These are phyloP conservation scores for Habroteleia sp. DNA, from an alignment of 2,888 invertebrate species.

Conservation along the genomic window DNA sequence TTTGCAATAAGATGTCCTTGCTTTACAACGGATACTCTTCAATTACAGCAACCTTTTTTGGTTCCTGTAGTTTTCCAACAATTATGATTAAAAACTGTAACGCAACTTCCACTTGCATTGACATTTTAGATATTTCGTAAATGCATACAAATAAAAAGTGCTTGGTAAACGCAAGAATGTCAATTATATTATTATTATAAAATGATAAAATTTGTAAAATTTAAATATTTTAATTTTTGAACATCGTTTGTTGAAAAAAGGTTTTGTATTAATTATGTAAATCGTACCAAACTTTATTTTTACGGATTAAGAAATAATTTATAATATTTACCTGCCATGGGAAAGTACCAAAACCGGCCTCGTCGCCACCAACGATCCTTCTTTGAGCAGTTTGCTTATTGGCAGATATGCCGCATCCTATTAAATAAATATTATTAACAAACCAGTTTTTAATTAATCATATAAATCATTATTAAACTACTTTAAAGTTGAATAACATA, in stretches of 20 bases:
- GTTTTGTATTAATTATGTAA: too few species aligned
- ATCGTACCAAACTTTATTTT: too few species aligned
- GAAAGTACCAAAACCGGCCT: slow-evolving; percentile 88
- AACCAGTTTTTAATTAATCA: too few species aligned
- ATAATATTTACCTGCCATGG: slow-evolving; percentile 60
- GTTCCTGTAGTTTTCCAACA: slow-evolving; percentile 35
- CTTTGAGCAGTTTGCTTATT: slow-evolving; percentile 93
- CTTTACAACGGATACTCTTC: slow-evolving; percentile 50
- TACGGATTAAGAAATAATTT: too few species aligned
- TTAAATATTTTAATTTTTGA: too few species aligned
- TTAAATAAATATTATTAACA: too few species aligned
- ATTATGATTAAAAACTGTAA: slow-evolving; percentile 38
- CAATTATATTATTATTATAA: too few species aligned
- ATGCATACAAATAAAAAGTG: too few species aligned
- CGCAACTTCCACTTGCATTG: slow-evolving; percentile 30
- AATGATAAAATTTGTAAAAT: too few species aligned
- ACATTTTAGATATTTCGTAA: slow-evolving; percentile 45
- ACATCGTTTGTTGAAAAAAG: background rate
- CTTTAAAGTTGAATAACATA: too few species aligned
- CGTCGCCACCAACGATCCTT: slow-evolving; percentile 95
- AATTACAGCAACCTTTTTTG: slow-evolving; percentile 47
- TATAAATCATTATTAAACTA: too few species aligned
- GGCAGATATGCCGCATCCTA: slow-evolving; percentile 94
- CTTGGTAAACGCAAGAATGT: too few species aligned
- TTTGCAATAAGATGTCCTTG: slow-evolving; percentile 47